Base-by-base conservation (phyloP, 2,888 invertebrate species). In the Nomada fabriciana region DNA sequence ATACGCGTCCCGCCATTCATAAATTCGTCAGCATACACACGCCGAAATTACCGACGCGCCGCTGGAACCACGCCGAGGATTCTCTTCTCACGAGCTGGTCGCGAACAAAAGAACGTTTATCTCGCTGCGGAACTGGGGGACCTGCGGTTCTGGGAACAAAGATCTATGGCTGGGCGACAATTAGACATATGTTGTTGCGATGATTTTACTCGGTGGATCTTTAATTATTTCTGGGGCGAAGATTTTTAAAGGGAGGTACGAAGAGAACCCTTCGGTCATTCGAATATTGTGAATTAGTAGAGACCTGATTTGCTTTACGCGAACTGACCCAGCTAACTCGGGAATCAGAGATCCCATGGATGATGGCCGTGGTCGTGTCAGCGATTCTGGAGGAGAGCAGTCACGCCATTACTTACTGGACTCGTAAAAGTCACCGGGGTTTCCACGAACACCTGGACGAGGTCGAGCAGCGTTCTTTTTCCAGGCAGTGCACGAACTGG, bases 1-100 rank as follows among this genome's bases (percentile, higher is more conserved):
- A 94, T 94, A 90, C 91, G 68, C 55, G 73, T 86, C 89, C 89
- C 88, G 83, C 91, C 92, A 92, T 93, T 93, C 93, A 93, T 93
- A 94, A 93, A 93, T 94, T 93, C 93, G 92, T 93, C 93, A 92
- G 90, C 79, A 89, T 86, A 89, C 77, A 68, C 83, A 70, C 86
- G 85, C 90, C 88, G 88, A 91, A 92, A 91, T 91, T 91, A 89
- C 89, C 76, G 84, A 68, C 85, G 79, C 53, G 71, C 63, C 81
- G 57, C 65, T 23, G 59, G 29, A 71, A 42, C 65, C 65, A 57
- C 74, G 78, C 70, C 63, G 52, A 55, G 47, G 55, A 23, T 57
- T 68, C 61, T 60, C 75, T 81, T 84, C 83, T 84, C 88, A 82
- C 83, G 88, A 73, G 68, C 23, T 50, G 25, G 10, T 43, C 65